phyloP scores from a whole-genome alignment of 2,888 invertebrate genomes.

The Ennomos erosarius region DNA sequence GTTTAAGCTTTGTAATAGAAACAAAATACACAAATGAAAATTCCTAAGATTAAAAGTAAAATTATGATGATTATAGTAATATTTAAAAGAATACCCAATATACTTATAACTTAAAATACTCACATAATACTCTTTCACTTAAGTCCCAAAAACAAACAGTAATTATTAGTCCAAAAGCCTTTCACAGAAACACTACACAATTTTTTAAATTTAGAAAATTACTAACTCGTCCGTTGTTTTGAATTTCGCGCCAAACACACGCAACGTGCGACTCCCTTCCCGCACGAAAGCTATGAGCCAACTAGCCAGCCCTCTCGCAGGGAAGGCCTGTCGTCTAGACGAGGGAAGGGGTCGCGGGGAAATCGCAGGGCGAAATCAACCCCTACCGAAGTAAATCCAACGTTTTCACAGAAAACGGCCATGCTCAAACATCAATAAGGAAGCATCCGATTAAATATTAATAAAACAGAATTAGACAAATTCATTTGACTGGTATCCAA shows the following conservation, averaged over 20 bases:
- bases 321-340: constrained; percentile 67
- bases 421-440: constrained; percentile 68
- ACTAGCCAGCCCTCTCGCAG: constrained; percentile 54
- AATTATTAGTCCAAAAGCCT: constrained; percentile 12
- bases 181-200: constrained; percentile 45
- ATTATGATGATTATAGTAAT: too few species aligned
- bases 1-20: too few species aligned
- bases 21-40: too few species aligned
- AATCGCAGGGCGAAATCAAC: constrained; percentile 54
- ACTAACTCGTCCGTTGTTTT: constrained; percentile 49
- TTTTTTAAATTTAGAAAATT: constrained; percentile 41
- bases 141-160: constrained; percentile 6
- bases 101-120: constrained; percentile 11
- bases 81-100: neutral
- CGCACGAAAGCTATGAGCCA: constrained; percentile 53
- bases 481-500: constrained; percentile 56
- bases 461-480: constrained; percentile 58
- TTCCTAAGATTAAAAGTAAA: too few species aligned
- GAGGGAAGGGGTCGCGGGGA: constrained; percentile 51
- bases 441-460: constrained; percentile 66
- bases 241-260: constrained; percentile 68
- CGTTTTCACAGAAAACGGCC: constrained; percentile 67
- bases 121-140: neutral
- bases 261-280: constrained; percentile 53
- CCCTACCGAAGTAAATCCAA: constrained; percentile 60